A percentile compares a stretch with the other conserved stretches of the same genome.
Evolutionary conservation across 1,140 invertebrate genomes (phyloP).

Genomic region (Arctopsyche grandis): DNA sequence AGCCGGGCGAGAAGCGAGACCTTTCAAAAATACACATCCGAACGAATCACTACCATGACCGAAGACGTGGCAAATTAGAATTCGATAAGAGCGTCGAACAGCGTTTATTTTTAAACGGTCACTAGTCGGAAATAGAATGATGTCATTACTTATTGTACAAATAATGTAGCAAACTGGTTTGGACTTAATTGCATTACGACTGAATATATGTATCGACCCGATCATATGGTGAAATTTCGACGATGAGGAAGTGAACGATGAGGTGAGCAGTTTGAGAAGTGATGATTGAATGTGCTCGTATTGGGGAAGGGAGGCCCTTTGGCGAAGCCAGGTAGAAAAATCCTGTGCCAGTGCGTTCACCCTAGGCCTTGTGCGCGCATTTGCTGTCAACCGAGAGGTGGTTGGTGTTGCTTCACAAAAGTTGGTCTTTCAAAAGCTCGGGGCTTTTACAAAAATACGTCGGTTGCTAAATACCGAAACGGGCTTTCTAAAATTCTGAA

Average conservation of each 20-base stretch:
- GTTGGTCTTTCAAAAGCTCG: neutral
- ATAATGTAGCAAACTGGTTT: too few relatives aligned
- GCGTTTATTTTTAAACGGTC: too few relatives aligned
- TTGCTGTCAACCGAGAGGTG: constrained; percentile 31
- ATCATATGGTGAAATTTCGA: too few relatives aligned
- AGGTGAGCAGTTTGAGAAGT: neutral
- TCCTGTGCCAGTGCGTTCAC: constrained; percentile 44
- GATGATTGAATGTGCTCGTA: neutral
- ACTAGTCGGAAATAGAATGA: too few relatives aligned
- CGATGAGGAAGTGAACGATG: too few relatives aligned
- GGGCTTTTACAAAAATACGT: neutral
- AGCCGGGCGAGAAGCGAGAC: neutral
- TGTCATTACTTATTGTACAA: too few relatives aligned
- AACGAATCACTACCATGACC: too few relatives aligned
- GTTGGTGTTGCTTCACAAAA: neutral
- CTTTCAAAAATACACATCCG: too few relatives aligned
- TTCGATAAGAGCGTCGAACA: too few relatives aligned
- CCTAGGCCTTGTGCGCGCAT: constrained; percentile 31
- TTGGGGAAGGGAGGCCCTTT: constrained; percentile 32
- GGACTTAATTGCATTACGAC: too few relatives aligned
- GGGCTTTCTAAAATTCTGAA: neutral
- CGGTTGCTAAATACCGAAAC: neutral
- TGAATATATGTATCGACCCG: too few relatives aligned
- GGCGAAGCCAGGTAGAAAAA: constrained; percentile 43
- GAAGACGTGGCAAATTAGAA: too few relatives aligned